phyloP scores from a whole-genome alignment of 2,888 invertebrate species.

The Hyppa rectilinea region DNA sequence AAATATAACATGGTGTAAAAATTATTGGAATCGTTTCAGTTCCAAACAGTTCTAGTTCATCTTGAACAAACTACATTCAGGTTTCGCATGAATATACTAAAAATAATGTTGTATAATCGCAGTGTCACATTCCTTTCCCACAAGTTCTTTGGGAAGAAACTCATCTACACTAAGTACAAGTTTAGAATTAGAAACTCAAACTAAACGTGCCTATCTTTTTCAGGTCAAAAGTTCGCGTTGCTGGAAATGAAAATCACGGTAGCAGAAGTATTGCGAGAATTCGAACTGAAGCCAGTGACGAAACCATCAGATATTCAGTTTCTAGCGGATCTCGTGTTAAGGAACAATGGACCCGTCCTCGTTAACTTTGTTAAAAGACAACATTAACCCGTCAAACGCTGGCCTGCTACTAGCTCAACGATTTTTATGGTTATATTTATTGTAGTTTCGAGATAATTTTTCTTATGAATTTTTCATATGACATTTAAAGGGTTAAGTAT shows the following conservation, averaged over 20 bases:
- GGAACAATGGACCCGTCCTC: conserved; percentile 74
- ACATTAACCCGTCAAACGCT: too few species aligned
- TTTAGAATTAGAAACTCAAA: not conserved
- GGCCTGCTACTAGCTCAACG: too few species aligned
- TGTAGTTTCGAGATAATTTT: too few species aligned
- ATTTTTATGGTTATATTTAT: too few species aligned
- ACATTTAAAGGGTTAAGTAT: too few species aligned
- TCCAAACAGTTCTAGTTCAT: too few species aligned
- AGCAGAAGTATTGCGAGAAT: conserved; percentile 74
- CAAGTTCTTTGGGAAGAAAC: not conserved
- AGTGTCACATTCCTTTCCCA: not conserved
- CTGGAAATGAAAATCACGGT: conserved; percentile 69
- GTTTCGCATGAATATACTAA: too few species aligned
- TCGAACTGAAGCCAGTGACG: conserved; percentile 82
- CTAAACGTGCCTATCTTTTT: not conserved
- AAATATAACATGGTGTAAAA: too few species aligned
- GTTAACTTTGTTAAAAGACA: conserved; percentile 66
- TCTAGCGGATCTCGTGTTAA: conserved; percentile 77
- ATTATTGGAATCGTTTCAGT: too few species aligned
- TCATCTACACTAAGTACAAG: not conserved
- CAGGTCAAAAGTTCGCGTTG: conserved; percentile 89
- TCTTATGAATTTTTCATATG: too few species aligned
- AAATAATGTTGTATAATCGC: too few species aligned
- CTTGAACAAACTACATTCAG: too few species aligned
- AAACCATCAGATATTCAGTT: conserved; percentile 79